phyloP scores from a whole-genome alignment of 2,888 invertebrate species.

The Amphipyra tragopoginis region DNA sequence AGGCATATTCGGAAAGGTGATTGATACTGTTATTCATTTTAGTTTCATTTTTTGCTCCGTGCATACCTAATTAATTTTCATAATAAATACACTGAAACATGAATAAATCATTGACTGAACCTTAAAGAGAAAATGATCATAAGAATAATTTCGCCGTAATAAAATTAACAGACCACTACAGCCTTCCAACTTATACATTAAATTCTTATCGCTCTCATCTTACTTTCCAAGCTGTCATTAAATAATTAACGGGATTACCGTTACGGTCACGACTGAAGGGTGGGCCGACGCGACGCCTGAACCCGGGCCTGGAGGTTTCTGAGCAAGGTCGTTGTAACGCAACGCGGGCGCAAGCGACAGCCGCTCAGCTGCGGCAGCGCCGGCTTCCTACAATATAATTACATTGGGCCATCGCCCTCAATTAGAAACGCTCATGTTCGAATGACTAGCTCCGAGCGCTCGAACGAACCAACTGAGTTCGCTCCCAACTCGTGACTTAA shows the following conservation, averaged over 20 bases:
- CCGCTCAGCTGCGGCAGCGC: conserved; percentile 43
- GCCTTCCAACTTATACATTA: conserved; percentile 45
- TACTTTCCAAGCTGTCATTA: conserved; percentile 58
- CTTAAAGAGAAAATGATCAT: conserved; percentile 1
- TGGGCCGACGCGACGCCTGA: conserved; percentile 42
- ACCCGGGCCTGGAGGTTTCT: conserved; percentile 20
- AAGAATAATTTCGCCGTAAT: conserved; percentile 18
- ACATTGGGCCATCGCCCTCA: conserved; percentile 67
- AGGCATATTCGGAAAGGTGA: no score
- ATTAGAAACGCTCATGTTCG: conserved; percentile 66
- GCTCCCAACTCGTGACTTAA: conserved; percentile 56
- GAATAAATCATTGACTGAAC: neutral
- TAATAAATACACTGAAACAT: neutral
- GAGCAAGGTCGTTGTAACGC: conserved; percentile 52
- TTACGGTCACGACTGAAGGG: conserved; percentile 57
- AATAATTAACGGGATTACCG: conserved; percentile 56
- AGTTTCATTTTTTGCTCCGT: neutral
- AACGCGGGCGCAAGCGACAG: conserved; percentile 52
- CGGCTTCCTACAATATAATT: conserved; percentile 56
- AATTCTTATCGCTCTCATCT: conserved; percentile 53
- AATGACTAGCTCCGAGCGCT: conserved; percentile 53
- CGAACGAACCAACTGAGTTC: conserved; percentile 30
- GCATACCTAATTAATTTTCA: no score
- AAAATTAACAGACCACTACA: conserved; percentile 27
- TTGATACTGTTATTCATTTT: neutral